Conservation (phyloP, 2,888 invertebrate species). For the Brachyopa scutellaris region DNA sequence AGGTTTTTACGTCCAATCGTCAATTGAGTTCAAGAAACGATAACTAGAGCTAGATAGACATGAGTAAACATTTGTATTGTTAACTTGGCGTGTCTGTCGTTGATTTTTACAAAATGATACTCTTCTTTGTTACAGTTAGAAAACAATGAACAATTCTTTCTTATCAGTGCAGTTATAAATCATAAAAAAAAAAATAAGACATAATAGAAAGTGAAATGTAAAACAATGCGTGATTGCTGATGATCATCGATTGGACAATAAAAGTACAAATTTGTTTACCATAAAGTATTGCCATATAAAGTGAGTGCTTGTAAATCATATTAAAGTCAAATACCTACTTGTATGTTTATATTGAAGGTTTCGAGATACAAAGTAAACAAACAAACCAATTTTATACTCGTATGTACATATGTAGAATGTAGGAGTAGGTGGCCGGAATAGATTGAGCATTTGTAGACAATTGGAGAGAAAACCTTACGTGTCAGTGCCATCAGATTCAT, state of each 20-base stretch:
- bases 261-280: too few species aligned
- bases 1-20: too few species aligned
- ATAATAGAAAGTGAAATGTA: background rate
- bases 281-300: background rate
- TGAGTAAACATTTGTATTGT: conserved; percentile 5
- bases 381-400: background rate
- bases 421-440: background rate
- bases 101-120: too few species aligned
- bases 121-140: too few species aligned
- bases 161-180: conserved; percentile 9
- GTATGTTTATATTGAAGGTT: conserved; percentile 6
- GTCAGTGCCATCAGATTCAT: too few species aligned
- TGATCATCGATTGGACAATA: background rate
- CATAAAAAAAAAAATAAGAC: background rate
- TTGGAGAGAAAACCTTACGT: too few species aligned
- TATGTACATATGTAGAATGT: too few species aligned
- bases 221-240: background rate
- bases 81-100: conserved; percentile 1
- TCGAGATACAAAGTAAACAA: background rate
- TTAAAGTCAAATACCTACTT: background rate
- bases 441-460: too few species aligned
- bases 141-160: background rate
- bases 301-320: background rate
- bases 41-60: too few species aligned
- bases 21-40: conserved; percentile 27